phyloP scores from a whole-genome alignment of 2,797 vertebrate species.

The Distichodus sexfasciatus region DNA sequence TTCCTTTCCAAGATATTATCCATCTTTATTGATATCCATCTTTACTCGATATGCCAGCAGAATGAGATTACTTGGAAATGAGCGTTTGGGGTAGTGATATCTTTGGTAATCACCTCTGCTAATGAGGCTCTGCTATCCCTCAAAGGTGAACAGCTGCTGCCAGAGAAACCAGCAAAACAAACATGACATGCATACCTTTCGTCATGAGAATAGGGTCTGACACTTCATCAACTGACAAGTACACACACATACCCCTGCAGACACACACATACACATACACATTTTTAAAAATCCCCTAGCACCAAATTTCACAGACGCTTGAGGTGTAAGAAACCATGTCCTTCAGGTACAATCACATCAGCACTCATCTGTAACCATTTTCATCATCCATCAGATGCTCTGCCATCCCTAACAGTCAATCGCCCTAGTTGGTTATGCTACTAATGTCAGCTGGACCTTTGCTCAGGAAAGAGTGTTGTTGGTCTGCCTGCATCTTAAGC shows the following conservation, averaged over 20 bases:
- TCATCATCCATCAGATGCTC: neutral
- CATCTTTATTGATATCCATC: neutral
- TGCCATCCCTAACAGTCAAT: neutral
- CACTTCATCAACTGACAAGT: slow-evolving; percentile 53
- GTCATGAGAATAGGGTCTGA: slow-evolving; percentile 53
- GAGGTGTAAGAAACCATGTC: no score
- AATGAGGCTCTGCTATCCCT: slow-evolving; percentile 51
- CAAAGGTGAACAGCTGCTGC: slow-evolving; percentile 61
- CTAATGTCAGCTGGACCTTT: neutral
- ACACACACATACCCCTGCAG: slow-evolving; percentile 22
- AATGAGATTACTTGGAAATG: neutral
- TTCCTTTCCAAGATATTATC: neutral
- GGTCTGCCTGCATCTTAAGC: slow-evolving; percentile 9
- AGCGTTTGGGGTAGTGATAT: slow-evolving; percentile 30
- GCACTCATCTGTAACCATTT: neutral
- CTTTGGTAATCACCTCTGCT: slow-evolving; percentile 42
- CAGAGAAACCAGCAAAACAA: slow-evolving; percentile 59
- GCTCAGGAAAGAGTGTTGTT: neutral
- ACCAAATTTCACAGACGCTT: no score
- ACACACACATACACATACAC: slow-evolving; percentile 1
- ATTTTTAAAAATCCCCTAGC: no score
- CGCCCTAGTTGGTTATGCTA: neutral
- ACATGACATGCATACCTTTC: slow-evolving; percentile 57
- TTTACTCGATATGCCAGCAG: neutral
- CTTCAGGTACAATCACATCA: neutral